A percentile compares a stretch with the other conserved stretches of the same genome.
Conservation (phyloP, 2,888 invertebrate genomes). For the Disparrhopalites patrizii region DNA sequence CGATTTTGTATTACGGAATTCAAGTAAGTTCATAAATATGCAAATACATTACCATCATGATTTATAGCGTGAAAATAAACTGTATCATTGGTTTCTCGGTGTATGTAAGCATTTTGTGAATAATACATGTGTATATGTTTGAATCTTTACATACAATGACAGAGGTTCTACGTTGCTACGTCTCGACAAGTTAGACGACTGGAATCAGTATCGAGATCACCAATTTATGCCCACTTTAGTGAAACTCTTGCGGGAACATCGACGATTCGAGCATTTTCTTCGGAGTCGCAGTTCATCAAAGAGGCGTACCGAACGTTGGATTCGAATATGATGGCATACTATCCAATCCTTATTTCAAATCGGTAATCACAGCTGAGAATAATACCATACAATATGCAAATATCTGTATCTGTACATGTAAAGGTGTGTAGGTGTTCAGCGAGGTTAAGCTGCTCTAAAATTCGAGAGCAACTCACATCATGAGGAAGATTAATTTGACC, state of each 20-base stretch:
- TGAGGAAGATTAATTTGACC: neutral
- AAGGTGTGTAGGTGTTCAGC: conserved; percentile 51
- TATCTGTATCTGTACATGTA: neutral
- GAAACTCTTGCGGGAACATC: conserved; percentile 68
- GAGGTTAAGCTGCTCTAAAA: too few relatives aligned
- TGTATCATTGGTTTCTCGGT: too few relatives aligned
- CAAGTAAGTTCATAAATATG: too few relatives aligned
- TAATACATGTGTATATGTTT: too few relatives aligned
- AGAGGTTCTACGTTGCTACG: conserved; percentile 56
- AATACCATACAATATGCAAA: neutral
- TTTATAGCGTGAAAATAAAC: too few relatives aligned
- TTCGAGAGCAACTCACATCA: too few relatives aligned
- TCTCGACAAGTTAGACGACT: conserved; percentile 58
- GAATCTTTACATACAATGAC: too few relatives aligned
- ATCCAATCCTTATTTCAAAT: conserved; percentile 56
- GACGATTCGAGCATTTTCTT: conserved; percentile 56
- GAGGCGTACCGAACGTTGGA: conserved; percentile 59
- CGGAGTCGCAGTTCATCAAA: conserved; percentile 55
- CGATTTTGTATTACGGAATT: too few relatives aligned
- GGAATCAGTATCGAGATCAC: conserved; percentile 57
- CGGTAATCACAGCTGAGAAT: too few relatives aligned
- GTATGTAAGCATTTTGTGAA: too few relatives aligned
- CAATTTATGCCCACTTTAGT: conserved; percentile 61
- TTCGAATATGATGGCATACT: conserved; percentile 56
- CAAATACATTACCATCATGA: too few relatives aligned